Percentiles rank a stretch among this genome's conserved stretches.
These are phyloP conservation scores for Yponomeuta malinellus DNA, from an alignment of 2,888 invertebrate genomes.

Conservation along the genomic window DNA sequence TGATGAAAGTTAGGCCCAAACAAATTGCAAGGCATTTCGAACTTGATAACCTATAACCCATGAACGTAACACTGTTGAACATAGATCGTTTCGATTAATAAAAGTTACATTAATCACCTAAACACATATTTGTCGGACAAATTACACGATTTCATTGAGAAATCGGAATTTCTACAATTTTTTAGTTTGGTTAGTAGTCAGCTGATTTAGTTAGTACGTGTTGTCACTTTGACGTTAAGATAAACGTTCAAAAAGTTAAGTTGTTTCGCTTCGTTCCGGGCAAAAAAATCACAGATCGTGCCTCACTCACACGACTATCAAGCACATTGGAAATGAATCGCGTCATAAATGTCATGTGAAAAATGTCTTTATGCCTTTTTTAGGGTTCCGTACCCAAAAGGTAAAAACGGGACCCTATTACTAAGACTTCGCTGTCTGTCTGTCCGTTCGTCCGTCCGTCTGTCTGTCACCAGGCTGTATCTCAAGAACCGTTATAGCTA, in stretches of 20 bases:
- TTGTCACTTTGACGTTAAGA: not conserved
- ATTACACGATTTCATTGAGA: constrained; percentile 18
- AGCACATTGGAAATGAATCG: too few relatives aligned
- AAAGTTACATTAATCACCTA: constrained; percentile 19
- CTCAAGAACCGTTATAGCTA: too few relatives aligned
- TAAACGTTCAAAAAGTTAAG: not conserved
- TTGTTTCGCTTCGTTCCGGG: not conserved
- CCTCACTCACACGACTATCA: too few relatives aligned
- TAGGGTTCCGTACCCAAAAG: too few relatives aligned
- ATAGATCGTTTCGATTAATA: constrained; percentile 36
- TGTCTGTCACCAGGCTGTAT: too few relatives aligned
- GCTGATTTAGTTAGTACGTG: not conserved
- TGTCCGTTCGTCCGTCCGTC: too few relatives aligned
- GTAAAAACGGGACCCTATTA: too few relatives aligned
- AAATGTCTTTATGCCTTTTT: too few relatives aligned
- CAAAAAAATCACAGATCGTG: too few relatives aligned
- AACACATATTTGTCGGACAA: constrained; percentile 28
- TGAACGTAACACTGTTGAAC: constrained; percentile 46
- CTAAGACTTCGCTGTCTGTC: too few relatives aligned
- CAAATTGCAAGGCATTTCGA: constrained; percentile 62
- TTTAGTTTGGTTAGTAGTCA: not conserved
- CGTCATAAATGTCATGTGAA: too few relatives aligned
- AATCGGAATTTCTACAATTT: not conserved
- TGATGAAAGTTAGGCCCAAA: constrained; percentile 56
- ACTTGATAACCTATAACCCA: constrained; percentile 54